Evolutionary conservation across 2,113 vertebrate species (phyloP).

Genomic region (Pyxicephalus adspersus): DNA sequence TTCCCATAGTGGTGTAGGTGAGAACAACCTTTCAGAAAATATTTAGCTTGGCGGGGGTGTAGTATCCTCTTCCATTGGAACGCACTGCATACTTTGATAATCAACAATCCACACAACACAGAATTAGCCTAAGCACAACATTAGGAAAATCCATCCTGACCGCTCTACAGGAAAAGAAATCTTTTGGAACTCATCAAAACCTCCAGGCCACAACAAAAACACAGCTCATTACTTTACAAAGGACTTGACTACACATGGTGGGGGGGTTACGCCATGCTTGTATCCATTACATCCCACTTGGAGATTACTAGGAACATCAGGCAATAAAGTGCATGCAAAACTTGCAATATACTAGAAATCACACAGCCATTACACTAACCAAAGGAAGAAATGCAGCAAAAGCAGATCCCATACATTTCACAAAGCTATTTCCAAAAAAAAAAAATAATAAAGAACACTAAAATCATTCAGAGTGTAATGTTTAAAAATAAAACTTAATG

Average conservation of each 20-base stretch:
- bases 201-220: slow-evolving; percentile 26
- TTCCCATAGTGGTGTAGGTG: not conserved
- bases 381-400: no score
- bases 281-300: slow-evolving; percentile 49
- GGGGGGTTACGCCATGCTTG: not conserved
- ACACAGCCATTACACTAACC: no score
- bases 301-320: slow-evolving; percentile 23
- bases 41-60: not conserved
- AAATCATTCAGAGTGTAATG: no score
- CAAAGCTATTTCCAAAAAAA: no score
- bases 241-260: slow-evolving; percentile 5
- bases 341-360: not conserved
- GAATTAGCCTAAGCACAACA: not conserved
- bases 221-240: slow-evolving; percentile 24
- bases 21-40: not conserved
- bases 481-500: no score
- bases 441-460: no score
- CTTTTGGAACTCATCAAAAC: slow-evolving; percentile 4
- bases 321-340: slow-evolving; percentile 20
- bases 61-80: not conserved
- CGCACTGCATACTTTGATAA: not conserved
- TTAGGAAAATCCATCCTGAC: not conserved
- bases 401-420: no score
- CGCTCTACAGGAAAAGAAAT: not conserved
- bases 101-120: not conserved